Percentiles rank a stretch among this genome's conserved stretches.
Evolutionary conservation across 2,797 vertebrate species (phyloP).

Genomic region (Urophycis tenuis): DNA sequence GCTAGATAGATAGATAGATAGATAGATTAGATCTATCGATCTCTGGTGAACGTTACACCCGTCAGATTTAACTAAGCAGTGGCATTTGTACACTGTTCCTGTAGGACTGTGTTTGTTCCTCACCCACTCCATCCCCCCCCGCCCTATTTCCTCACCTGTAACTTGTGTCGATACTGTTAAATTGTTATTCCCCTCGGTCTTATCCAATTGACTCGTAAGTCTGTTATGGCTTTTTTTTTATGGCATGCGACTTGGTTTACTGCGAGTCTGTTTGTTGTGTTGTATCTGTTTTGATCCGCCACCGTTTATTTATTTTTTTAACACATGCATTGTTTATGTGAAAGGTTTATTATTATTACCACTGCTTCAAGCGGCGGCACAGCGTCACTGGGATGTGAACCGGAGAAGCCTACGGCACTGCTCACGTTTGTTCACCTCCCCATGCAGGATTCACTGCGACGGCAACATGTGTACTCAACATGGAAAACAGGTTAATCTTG

Average conservation of each 20-base stretch:
- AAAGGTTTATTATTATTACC: not conserved
- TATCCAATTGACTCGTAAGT: no score
- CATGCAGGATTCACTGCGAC: not conserved
- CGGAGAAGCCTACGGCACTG: not conserved
- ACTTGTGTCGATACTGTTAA: not conserved
- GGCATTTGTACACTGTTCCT: slow-evolving; percentile 19
- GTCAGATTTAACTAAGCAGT: not conserved
- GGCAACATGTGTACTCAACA: not conserved
- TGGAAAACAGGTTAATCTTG: not conserved
- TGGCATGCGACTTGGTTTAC: no score
- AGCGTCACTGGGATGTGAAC: not conserved
- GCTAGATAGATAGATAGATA: no score
- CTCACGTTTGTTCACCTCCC: no score
- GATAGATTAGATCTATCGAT: no score
- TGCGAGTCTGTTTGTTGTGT: no score
- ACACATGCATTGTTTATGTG: not conserved
- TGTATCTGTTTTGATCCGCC: no score
- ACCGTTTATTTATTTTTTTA: no score
- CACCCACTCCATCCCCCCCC: not conserved
- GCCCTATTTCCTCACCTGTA: not conserved
- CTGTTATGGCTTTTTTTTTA: no score
- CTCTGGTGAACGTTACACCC: slow-evolving; percentile 28
- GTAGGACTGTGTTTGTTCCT: slow-evolving; percentile 8
- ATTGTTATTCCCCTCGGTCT: not conserved
- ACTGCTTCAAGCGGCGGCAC: not conserved